A percentile compares a stretch with the other conserved stretches of the same genome.
Evolutionary conservation across 2,888 invertebrate genomes (phyloP).

Genomic region (Eumacrocentrus americanus): DNA sequence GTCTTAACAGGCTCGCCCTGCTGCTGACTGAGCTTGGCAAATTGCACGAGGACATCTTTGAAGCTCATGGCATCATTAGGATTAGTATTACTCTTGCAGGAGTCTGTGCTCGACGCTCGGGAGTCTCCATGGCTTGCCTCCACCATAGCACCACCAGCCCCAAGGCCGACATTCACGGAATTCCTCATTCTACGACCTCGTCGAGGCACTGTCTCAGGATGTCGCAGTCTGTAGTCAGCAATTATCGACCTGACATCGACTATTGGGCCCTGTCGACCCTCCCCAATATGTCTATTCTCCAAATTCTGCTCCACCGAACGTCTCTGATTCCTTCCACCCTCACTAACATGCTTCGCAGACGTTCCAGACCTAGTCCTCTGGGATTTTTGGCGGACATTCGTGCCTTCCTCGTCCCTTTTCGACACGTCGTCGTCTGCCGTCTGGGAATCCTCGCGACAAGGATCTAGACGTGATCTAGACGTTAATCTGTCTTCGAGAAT

Average conservation of each 20-base stretch:
- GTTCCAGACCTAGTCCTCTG: constrained; percentile 22
- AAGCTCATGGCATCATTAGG: constrained; percentile 65
- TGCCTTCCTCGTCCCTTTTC: constrained; percentile 6
- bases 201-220: constrained; percentile 76
- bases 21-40: constrained; percentile 68
- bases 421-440: not conserved
- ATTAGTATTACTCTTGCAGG: constrained; percentile 63
- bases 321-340: constrained; percentile 45
- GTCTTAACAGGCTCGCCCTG: constrained; percentile 61
- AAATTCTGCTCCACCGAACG: constrained; percentile 24
- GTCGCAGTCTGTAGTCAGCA: constrained; percentile 78
- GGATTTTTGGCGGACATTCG: constrained; percentile 14
- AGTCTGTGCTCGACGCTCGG: constrained; percentile 65
- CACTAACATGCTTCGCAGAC: constrained; percentile 45
- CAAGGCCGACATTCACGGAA: constrained; percentile 57
- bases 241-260: constrained; percentile 83
- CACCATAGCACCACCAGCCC: constrained; percentile 58
- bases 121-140: constrained; percentile 57
- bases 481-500: constrained; percentile 1
- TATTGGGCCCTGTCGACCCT: constrained; percentile 78
- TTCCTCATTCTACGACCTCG: constrained; percentile 59
- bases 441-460: not conserved
- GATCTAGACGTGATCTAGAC: constrained; percentile 6
- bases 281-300: constrained; percentile 63
- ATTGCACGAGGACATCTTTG: constrained; percentile 78